Evolutionary conservation across 2,888 invertebrate genomes (phyloP), one percentile per base, ranked within the genome.

Genomic region (Tenthredo mesomela): DNA sequence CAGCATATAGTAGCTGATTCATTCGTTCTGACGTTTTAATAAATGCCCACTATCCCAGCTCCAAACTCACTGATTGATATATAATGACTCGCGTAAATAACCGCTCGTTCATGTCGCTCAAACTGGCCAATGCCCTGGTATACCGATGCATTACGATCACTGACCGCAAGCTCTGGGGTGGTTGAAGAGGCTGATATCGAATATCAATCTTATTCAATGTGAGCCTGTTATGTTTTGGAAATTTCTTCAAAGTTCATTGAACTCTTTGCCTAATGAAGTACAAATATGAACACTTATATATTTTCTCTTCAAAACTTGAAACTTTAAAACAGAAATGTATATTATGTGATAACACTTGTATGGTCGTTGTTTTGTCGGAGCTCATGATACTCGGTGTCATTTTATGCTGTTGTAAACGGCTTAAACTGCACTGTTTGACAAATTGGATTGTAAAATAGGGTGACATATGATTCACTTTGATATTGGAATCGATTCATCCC

Each of bases 21-120:
- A 87, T 87, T 85, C 85, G 84, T 85, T 86, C 85, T 85, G 87
- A 87, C 86, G 86, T 86, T 87, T 88, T 86, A 85, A 87, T 87
- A 87, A 88, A 86, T 87, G 87, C 85, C 86, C 85, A 75, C 54
- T 61, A 61, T 50, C 43, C 65, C 50, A 25, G 40, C 84, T 40
- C 82, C 54, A 58, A 65, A 82, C 82, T 65, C 80, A 50, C 75
- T 61, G 83, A 87, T 87, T 87, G 86, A 87, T 87, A 86, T 87
- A 87, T 87, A 87, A 87, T 87, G 87, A 87, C 86, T 77, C 33
- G 85, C 67, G 85, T 82, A 77, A 50, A 73, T 54, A 37, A 61
- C 80, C 80, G 61, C 65, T 80, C 61, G 65, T 37, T 80, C 40
- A 61, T 77, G 61, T 61, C 61, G 10, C 21, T 37, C 33, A 15